Conservation (phyloP, 2,888 invertebrate species). For the Polia nebulosa region DNA sequence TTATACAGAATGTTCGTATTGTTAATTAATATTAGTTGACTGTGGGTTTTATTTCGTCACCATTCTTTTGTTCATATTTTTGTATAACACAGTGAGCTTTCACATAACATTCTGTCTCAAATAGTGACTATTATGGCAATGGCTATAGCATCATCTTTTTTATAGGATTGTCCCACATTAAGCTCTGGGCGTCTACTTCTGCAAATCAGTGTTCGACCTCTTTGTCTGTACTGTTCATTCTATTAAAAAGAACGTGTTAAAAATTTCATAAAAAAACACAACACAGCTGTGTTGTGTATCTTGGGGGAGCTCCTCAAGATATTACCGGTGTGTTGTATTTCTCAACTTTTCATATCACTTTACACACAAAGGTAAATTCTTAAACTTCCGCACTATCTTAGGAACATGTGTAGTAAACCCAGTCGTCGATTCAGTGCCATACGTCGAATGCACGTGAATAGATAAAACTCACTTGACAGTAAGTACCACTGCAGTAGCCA, state of each 20-base stretch:
- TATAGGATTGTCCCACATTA: neutral
- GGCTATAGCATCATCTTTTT: no score
- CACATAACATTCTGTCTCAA: neutral
- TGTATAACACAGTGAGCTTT: neutral
- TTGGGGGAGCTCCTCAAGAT: neutral
- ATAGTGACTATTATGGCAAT: neutral
- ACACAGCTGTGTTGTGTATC: no score
- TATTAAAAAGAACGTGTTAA: neutral
- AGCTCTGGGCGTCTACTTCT: neutral
- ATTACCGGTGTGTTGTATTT: constrained; percentile 21
- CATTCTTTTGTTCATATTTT: neutral
- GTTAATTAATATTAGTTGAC: constrained; percentile 2
- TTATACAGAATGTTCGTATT: constrained; percentile 14
- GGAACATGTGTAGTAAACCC: constrained; percentile 26
- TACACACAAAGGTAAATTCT: constrained; percentile 6
- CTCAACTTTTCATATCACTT: constrained; percentile 29
- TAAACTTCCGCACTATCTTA: constrained; percentile 4
- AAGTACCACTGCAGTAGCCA: constrained; percentile 45
- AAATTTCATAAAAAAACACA: neutral
- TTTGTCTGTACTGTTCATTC: neutral
- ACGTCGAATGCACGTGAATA: constrained; percentile 32
- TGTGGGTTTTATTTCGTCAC: neutral
- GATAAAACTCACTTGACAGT: constrained; percentile 53
- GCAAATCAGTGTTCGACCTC: neutral
- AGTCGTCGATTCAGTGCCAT: constrained; percentile 4